phyloP scores from a whole-genome alignment of 1,140 invertebrate genomes.

The Capitella teleta region DNA sequence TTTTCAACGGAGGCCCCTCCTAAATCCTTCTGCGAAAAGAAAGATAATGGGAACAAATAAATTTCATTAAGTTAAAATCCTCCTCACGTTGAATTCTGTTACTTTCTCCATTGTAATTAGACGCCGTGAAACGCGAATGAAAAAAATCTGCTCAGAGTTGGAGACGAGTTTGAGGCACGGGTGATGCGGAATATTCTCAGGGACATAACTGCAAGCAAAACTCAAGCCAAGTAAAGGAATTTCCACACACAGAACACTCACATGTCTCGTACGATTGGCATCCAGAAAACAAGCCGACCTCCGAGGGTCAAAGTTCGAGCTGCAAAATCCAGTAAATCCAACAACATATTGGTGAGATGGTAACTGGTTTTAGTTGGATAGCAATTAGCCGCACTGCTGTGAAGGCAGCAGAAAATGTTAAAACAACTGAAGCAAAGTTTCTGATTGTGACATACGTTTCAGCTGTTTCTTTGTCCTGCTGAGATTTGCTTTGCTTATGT shows the following conservation, averaged over 20 bases:
- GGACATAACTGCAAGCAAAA: constrained; percentile 49
- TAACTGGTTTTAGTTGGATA: constrained; percentile 83
- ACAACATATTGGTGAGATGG: constrained; percentile 63
- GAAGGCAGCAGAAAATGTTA: not conserved
- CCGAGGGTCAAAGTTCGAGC: constrained; percentile 61
- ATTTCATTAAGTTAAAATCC: too few species aligned
- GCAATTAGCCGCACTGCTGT: constrained; percentile 52
- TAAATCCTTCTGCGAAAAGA: too few species aligned
- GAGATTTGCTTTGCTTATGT: constrained; percentile 17
- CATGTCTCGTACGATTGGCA: constrained; percentile 55
- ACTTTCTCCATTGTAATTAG: constrained; percentile 78
- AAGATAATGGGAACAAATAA: too few species aligned
- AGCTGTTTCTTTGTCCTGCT: not conserved
- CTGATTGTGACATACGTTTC: not conserved
- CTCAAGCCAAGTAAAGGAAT: not conserved
- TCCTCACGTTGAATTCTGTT: constrained; percentile 23
- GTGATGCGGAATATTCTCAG: constrained; percentile 64
- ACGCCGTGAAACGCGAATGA: constrained; percentile 61
- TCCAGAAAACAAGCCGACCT: constrained; percentile 79
- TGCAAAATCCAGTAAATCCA: constrained; percentile 72
- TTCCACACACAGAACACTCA: not conserved
- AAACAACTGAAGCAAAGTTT: not conserved
- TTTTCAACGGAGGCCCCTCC: too few species aligned
- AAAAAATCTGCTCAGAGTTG: constrained; percentile 75
- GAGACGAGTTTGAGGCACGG: constrained; percentile 62